Base-by-base conservation (phyloP, 2,113 vertebrate species). In the Thomomys bottae region DNA sequence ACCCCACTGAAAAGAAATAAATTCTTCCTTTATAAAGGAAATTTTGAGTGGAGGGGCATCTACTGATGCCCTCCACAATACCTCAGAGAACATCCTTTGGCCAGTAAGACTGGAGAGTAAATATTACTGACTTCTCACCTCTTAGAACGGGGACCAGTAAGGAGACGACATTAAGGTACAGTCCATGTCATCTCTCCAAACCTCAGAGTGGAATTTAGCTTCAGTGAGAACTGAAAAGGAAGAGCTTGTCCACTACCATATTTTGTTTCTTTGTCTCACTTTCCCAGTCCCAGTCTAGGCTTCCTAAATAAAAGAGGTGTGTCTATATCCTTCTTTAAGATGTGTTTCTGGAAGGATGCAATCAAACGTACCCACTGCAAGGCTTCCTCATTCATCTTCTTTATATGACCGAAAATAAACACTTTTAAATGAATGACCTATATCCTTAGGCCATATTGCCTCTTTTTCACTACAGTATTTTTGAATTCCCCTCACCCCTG, bases 401-500 rank as follows among this genome's bases (percentile, higher is more conserved):
- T 28, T 59, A 68, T 15, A 24, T 61, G 34, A 85, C 64, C 64
- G 80, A 88, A 95, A 94, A 83, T 57, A 71, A 68, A 57, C 8
- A 42, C 75, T 89, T 70, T 63, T 72, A 91, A 95, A 95, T 49
- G 63, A 82, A 94, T 81, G 75, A 54, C 20, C 30, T 45, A 11
- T 54, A 89, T 86, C 30, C 34, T 67, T 86, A 17, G 82, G 36
- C 73, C 83, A 72, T 94, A 77, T 36, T 89, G 68, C 71, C 42
- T 96, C 0, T 0, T 6, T 94, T 82, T 40, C 34, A 0, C 28
- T 81, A 67, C 24, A 91, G 80, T 88, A 54, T 54, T 57, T n/a
- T 8, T n/a, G 57, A 21, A 0, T 42, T 77, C 75, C 32, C 36
- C 45, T 75, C 28, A 30, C 23, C 84, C 3, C 38, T 59, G 34